Percentiles rank a stretch among this genome's conserved stretches.
Conservation (phyloP, 23 tunicate species). For the Trididemnum nubilum region DNA sequence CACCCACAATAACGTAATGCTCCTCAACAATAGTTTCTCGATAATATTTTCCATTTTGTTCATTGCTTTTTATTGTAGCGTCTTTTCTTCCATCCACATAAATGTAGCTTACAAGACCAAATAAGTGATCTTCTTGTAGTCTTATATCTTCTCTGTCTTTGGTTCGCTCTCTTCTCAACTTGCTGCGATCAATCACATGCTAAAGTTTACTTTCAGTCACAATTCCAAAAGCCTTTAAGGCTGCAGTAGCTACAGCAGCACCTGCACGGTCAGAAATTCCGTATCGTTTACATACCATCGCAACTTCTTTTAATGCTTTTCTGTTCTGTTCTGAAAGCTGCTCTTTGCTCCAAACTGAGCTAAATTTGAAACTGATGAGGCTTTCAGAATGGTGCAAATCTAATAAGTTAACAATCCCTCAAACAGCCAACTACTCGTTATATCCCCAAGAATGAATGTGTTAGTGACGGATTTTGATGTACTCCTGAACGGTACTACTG, state of each 20-base stretch:
- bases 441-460: no score
- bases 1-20: constrained; percentile 33
- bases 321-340: no score
- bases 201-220: background rate
- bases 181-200: constrained; percentile 15
- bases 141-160: constrained; percentile 7
- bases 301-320: background rate
- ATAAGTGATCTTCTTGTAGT: background rate
- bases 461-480: no score
- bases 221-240: constrained; percentile 25
- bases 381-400: no score
- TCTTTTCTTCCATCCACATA: constrained; percentile 34
- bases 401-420: no score
- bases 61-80: background rate
- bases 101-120: background rate
- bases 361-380: no score
- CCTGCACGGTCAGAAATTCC: constrained; percentile 29
- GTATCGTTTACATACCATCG: constrained; percentile 25
- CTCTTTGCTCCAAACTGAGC: no score
- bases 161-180: constrained; percentile 29
- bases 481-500: no score
- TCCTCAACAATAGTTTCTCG: constrained; percentile 6
- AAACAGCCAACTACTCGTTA: no score
- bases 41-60: constrained; percentile 8
- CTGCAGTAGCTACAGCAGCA: constrained; percentile 24